phyloP scores from a whole-genome alignment of 2,888 invertebrate genomes.

The Philereme vetulata region DNA sequence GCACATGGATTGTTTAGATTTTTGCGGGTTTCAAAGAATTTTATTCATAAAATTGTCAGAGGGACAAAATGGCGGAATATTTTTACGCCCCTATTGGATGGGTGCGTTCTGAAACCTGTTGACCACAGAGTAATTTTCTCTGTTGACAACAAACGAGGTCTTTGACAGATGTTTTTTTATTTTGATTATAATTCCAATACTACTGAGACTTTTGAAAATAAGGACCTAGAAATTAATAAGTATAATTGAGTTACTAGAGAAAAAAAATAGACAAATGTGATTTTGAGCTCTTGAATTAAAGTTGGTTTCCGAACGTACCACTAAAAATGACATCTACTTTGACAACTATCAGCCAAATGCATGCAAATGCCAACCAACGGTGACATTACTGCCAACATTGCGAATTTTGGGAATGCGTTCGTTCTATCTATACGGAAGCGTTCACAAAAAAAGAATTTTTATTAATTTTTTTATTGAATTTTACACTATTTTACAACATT shows the following conservation, averaged over 20 bases:
- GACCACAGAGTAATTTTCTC: background rate
- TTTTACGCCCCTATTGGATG: slow-evolving; percentile 76
- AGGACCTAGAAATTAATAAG: no score
- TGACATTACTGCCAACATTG: slow-evolving; percentile 5
- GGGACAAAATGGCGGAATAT: slow-evolving; percentile 82
- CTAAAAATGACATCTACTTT: background rate
- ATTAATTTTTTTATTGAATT: slow-evolving; percentile 23
- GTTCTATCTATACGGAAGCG: background rate
- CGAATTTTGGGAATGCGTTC: background rate
- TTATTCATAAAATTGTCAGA: slow-evolving; percentile 62
- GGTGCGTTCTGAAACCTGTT: slow-evolving; percentile 59
- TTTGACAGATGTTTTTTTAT: no score
- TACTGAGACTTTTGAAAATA: no score
- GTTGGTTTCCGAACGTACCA: slow-evolving; percentile 23
- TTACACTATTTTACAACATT: slow-evolving; percentile 35
- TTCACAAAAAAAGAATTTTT: slow-evolving; percentile 1
- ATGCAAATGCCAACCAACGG: background rate
- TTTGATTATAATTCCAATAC: no score
- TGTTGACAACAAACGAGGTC: no score
- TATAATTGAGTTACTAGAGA: no score
- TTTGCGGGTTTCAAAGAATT: slow-evolving; percentile 61
- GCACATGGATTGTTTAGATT: slow-evolving; percentile 70
- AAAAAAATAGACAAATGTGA: no score
- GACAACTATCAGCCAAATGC: background rate
- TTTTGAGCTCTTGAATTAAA: no score